Base-by-base conservation (phyloP, 2,888 invertebrate species). In the Harpalus rubripes region DNA sequence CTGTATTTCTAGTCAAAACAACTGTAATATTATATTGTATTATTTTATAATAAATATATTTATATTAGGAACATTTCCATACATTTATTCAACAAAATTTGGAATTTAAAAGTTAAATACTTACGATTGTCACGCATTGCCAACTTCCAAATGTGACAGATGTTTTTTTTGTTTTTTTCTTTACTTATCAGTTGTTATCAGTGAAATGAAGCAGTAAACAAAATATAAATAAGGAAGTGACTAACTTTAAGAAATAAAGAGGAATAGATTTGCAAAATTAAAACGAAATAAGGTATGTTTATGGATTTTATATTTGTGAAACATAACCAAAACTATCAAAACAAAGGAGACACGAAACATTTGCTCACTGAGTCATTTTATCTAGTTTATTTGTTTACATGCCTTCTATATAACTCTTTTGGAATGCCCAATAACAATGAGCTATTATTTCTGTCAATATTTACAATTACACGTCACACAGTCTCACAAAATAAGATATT, bases 181-280 rank as follows among this genome's bases (percentile, higher is more conserved):
- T 58, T 81, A n/a, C n/a, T 44, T 63, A 81, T 81, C 61, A 81
- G 22, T 22, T 32, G 15, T 63, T 81, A 81, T 81, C 81, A 81
- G 15, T 32, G 22, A 26, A 26, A 59, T 61, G 61, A n/a, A 41
- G 6, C 44, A 59, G 8, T 80, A 80, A 80, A 41, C 7, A 80
- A 79, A 80, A 61, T 15, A 6, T 61, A 59, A 80, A 80, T 39
- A 59, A 80, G 61, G 61, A 80, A 61, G 61, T 80, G 58, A 79
- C 1, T 59, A 10, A 39, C 8, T 41, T 41, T 26, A 52, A 58
- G 56, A 78, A 32, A 78, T 32, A 56, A 44, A 10, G 2, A 16
- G 41, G 52, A 52, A 18, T 41, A 68, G 26, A 22, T 78, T 16
- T 76, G 18, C 76, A 22, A 72, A 44, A 12, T 52, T 72, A 10